Conservation (phyloP, 2,113 vertebrate species). For the Malurus cyaneus region DNA sequence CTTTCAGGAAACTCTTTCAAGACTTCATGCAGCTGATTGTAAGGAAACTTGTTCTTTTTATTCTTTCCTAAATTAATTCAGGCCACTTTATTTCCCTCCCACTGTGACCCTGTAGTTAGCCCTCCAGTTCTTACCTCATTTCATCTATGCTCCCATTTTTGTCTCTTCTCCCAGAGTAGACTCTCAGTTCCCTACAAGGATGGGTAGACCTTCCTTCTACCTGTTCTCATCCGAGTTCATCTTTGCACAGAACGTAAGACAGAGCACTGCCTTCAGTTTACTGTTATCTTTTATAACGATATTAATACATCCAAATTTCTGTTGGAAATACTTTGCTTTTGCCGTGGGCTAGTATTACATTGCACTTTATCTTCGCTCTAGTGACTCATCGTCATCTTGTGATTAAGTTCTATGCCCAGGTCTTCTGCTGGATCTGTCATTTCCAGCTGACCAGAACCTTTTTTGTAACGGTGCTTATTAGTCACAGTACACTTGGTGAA, state of each 20-base stretch:
- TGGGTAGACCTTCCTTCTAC: not conserved
- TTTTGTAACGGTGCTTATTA: conserved; percentile 10
- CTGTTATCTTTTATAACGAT: not conserved
- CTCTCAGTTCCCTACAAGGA: not conserved
- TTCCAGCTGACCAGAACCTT: conserved; percentile 30
- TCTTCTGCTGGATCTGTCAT: conserved; percentile 28
- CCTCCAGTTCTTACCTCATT: not conserved
- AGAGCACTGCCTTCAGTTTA: not conserved
- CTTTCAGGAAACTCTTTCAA: not conserved
- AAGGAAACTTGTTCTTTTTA: not conserved
- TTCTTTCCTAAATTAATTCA: not conserved
- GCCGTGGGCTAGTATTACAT: not conserved
- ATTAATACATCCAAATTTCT: not conserved
- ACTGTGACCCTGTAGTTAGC: not conserved
- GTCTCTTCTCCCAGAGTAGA: not conserved
- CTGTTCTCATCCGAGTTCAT: not conserved
- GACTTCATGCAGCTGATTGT: not conserved
- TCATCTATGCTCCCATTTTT: not conserved
- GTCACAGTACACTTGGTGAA: conserved; percentile 27
- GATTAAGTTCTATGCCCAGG: conserved; percentile 16
- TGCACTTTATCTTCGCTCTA: not conserved
- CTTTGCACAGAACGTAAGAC: not conserved
- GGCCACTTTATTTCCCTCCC: not conserved
- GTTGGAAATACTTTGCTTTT: not conserved
- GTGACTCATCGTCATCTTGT: conserved; percentile 41